Base-by-base conservation (phyloP, 2,888 invertebrate species). In the Agrochola lota region DNA sequence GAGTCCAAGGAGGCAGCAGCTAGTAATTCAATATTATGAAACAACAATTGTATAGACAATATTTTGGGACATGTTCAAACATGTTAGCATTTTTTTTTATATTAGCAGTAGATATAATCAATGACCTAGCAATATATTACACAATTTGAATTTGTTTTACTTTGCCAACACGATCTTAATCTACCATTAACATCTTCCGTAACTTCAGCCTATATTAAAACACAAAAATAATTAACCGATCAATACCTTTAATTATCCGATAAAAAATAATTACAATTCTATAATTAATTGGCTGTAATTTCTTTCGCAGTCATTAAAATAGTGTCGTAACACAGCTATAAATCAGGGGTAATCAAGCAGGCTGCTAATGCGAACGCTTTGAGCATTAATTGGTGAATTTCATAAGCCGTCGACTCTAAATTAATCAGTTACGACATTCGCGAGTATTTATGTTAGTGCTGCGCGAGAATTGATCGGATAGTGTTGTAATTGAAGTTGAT, bases 341-440 rank as follows among this genome's bases (percentile, higher is more conserved):
- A 88, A 87, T 88, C 84, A 87, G 73, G 30, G 59, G 86, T 90
- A 91, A 91, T 91, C 89, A 90, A 87, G 84, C 86, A 84, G 82
- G 85, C 89, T 88, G 90, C 86, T 92, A 92, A 92, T 91, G 90
- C 90, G 87, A 88, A 90, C 90, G 90, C 43, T 92, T 93, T 90
- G 91, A 90, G 89, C 88, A 86, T 88, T 93, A 92, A 94, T 93
- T 92, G 92, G 88, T 84, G 74, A 85, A 90, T 93, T 93, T 91
- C 92, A 90, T 92, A 92, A 92, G 83, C 86, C 85, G 88, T 89
- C 87, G 83, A 81, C 85, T 84, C 80, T 78, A 87, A 89, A 91
- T 91, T 91, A 90, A 91, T 91, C 89, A 87, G 87, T 91, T 90
- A 88, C 89, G 87, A 89, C 79, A 87, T 74, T 79, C 43, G 55